Evolutionary conservation across 2,888 invertebrate species (phyloP).

Genomic region (Apamea epomidion): DNA sequence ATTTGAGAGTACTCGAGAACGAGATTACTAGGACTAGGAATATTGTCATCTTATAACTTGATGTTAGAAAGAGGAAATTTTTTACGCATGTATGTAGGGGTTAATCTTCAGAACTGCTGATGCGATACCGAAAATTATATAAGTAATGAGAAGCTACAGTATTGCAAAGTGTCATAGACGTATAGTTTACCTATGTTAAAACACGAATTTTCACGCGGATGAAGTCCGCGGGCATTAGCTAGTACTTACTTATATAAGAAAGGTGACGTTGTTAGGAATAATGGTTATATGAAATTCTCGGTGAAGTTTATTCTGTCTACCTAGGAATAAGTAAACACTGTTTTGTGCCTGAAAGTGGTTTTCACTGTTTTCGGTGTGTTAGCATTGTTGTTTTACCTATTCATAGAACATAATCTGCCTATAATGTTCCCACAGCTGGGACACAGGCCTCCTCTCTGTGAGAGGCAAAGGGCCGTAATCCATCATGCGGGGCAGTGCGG

Average conservation of each 20-base stretch:
- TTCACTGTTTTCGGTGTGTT: not conserved
- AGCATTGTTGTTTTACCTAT: not conserved
- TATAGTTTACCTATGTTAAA: too few species aligned
- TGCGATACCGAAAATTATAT: too few species aligned
- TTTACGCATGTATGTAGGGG: not conserved
- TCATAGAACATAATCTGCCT: not conserved
- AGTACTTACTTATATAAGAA: not conserved
- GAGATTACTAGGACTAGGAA: not conserved
- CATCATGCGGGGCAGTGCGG: too few species aligned
- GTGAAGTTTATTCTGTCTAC: not conserved
- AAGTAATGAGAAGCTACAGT: too few species aligned
- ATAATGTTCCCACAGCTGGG: too few species aligned
- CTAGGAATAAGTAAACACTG: not conserved
- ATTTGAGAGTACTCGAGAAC: slow-evolving; percentile 6
- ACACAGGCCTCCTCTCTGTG: too few species aligned
- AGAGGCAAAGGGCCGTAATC: too few species aligned
- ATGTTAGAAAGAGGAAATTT: too few species aligned
- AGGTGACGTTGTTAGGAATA: not conserved
- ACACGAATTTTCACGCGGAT: too few species aligned
- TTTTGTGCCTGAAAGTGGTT: not conserved
- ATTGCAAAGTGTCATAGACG: too few species aligned
- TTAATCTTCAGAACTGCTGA: not conserved
- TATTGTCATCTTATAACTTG: not conserved
- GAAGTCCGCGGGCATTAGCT: too few species aligned
- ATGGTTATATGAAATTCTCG: not conserved